Evolutionary conservation across 2,797 vertebrate genomes (phyloP), one percentile per base, ranked within the genome.

Genomic region (Squalus acanthias): DNA sequence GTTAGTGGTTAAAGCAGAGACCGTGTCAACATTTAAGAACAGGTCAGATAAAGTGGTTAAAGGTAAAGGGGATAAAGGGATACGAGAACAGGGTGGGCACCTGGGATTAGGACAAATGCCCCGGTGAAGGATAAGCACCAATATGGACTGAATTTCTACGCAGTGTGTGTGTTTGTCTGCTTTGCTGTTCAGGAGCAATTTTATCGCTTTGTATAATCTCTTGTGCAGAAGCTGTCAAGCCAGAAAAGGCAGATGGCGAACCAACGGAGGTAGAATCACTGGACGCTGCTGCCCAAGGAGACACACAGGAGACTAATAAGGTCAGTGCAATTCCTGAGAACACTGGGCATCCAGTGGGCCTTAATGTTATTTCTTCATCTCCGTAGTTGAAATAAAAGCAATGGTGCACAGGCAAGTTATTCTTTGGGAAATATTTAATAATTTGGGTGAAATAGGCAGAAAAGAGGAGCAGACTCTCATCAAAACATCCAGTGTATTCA

Each of bases 141-240:
- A n/a, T n/a, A 39, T 39, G 39, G 39, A 57, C 53, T 57, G 2
- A 57, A 2, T n/a, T 39, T 92, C 65, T n/a, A 46, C 67, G 33
- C 46, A 50, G 20, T 50, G 6, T 85, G 6, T 74, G n/a, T 33
- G 33, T 79, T 79, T 79, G 74, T 79, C 85, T 50, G 4, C 46
- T 63, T 88, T 65, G 60, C 3, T 67, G 60, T 24, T 24, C 91
- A 67, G 12, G 24, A 46, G 7, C 17, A 17, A 33, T 33, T 93
- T 67, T 69, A 69, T 15, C 46, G 46, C 46, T 15, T 74, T 74
- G 5, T 95, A 33, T 33, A 20, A 92, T 95, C 50, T 95, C 50
- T 76, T 76, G 1, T n/a, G 50, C 46, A 95, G 94, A 95, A 76
- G 29, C 70, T 95, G 94, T 95, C 94, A 57, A 95, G 94, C 50